These are phyloP conservation scores for Nephrocerus scutellatus DNA, from an alignment of 2,888 invertebrate species.

Conservation along the genomic window DNA sequence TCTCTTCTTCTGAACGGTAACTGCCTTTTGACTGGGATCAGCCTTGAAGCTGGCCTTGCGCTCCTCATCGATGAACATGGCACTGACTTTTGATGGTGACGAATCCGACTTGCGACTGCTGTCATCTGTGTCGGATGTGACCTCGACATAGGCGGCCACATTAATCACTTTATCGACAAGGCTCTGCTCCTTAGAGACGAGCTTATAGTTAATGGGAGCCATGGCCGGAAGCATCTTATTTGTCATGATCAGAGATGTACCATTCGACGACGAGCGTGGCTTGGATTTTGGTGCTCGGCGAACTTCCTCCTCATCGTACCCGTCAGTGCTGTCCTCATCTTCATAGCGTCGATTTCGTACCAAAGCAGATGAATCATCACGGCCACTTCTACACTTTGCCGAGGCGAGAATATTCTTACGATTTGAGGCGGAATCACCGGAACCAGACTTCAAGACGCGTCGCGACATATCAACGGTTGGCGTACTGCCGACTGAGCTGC, in stretches of 20 bases:
- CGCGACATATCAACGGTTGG: constrained; percentile 58
- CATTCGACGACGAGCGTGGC: constrained; percentile 27
- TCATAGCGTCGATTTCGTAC: constrained; percentile 56
- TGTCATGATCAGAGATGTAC: constrained; percentile 28
- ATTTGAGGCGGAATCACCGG: constrained; percentile 66
- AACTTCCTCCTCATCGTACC: constrained; percentile 43
- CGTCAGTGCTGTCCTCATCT: constrained; percentile 54
- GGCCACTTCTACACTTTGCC: constrained; percentile 76
- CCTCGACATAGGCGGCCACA: constrained; percentile 46
- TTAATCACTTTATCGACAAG: constrained; percentile 46
- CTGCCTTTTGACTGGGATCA: constrained; percentile 38
- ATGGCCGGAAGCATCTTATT: constrained; percentile 25
- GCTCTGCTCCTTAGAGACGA: constrained; percentile 36
- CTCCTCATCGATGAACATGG: constrained; percentile 48
- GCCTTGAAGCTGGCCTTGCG: constrained; percentile 47
- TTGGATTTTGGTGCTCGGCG: constrained; percentile 48
- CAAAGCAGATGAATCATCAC: constrained; percentile 65
- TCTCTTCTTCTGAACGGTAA: constrained; percentile 23
- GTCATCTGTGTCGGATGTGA: constrained; percentile 47
- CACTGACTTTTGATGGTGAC: constrained; percentile 45
- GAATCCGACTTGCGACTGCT: constrained; percentile 45
- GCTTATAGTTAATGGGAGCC: constrained; percentile 37
- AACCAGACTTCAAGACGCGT: constrained; percentile 68
- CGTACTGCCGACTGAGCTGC: constrained; percentile 59
- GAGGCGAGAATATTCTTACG: constrained; percentile 81